phyloP scores from a whole-genome alignment of 2,113 vertebrate species.

The Barbus barbus region DNA sequence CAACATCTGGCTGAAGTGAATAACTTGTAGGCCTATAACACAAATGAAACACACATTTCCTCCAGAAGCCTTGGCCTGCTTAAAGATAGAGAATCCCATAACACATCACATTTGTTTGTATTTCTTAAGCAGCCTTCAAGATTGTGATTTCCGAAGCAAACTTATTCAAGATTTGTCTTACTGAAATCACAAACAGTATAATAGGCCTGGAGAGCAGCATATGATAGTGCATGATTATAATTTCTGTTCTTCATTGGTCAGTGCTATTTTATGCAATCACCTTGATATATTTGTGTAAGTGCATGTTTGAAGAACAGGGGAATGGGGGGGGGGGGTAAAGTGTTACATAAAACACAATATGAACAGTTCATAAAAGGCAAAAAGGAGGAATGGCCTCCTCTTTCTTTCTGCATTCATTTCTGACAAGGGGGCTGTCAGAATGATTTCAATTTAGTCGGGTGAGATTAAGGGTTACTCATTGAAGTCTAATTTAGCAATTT shows the following conservation, averaged over 20 bases:
- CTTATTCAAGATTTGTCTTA: constrained; percentile 20
- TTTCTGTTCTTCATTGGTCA: neutral
- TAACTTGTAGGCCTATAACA: neutral
- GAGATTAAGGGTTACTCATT: constrained; percentile 43
- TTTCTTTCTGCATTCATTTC: constrained; percentile 3
- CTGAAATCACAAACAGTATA: neutral
- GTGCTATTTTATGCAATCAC: neutral
- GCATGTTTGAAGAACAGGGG: neutral
- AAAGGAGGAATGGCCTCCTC: neutral
- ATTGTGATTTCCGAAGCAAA: constrained; percentile 36
- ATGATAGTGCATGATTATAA: constrained; percentile 13
- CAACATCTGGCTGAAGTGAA: neutral
- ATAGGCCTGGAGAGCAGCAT: neutral
- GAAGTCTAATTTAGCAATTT: constrained; percentile 55
- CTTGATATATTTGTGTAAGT: neutral
- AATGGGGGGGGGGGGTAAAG: neutral
- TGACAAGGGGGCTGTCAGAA: constrained; percentile 21
- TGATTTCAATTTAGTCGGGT: constrained; percentile 14
- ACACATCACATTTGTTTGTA: neutral
- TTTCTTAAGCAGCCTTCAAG: constrained; percentile 30
- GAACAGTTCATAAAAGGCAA: neutral
- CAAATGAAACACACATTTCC: neutral
- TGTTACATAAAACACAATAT: neutral
- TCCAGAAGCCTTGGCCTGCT: neutral
- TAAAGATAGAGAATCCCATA: neutral